Base-by-base conservation (phyloP, 64 coral and sea anemone species). In the Platygyra sinensis region DNA sequence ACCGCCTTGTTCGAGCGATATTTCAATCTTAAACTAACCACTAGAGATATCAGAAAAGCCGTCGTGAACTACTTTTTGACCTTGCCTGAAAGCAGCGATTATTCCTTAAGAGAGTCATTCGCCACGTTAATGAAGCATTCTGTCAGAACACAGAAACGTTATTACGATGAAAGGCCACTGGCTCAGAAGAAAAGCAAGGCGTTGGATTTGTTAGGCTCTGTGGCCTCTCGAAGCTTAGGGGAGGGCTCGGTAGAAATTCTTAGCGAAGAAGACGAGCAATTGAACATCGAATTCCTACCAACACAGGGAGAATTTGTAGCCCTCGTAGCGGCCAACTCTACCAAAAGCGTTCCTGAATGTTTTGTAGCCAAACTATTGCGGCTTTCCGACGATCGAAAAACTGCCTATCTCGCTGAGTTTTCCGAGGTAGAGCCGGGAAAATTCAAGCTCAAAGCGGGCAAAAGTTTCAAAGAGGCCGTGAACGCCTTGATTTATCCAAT, bases 61-160 rank as follows among this genome's bases (percentile, higher is more conserved):
- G 67, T 87, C 13, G 65, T 87, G 8, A 73, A n/a, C 29, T 52
- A 73, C 69, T 87, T 87, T 87, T 2, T 87, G 20, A 73, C 15
- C 8, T 73, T 74, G 84, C 72, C 84, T 25, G 18, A 20, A 73
- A 55, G 65, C 49, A 29, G 72, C 25, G 84, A 87, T 30, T 15
- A 25, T 28, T 27, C 67, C 4, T 38, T 87, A 1, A 73, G 84
- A 50, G 69, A 73, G 19, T 73, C 65, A 13, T 73, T 87, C 59
- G 84, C 84, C 15, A 54, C 84, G 0, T 24, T 73, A 5, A 86
- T 86, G 83, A 86, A 86, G 30, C 83, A 86, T 52, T 72, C 80
- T 0, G 84, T 87, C 2, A 33, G 67, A 38, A 74, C 67, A 2
- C 84, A 87, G 24, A 46, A 73, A 28, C 84, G 49, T 16, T 87